A percentile compares a stretch with the other conserved stretches of the same genome.
Conservation (phyloP, 2,797 vertebrate species). For the Falco cherrug region DNA sequence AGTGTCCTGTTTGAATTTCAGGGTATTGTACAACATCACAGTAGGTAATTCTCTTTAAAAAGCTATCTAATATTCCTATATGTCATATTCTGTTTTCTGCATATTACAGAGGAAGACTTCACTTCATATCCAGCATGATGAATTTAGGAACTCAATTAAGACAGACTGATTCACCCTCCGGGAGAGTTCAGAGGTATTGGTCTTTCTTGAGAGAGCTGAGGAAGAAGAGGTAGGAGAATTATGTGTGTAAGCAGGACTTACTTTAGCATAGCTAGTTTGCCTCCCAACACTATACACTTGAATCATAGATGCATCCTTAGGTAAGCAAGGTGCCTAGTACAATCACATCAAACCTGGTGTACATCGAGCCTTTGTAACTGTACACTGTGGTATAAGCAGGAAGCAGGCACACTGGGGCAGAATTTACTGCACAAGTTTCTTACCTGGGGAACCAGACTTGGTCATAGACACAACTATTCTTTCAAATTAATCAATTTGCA, state of each 20-base stretch:
- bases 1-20: background rate
- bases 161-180: background rate
- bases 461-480: background rate
- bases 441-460: background rate
- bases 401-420: background rate
- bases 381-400: accelerated
- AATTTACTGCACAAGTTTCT: background rate
- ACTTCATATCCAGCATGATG: background rate
- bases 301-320: background rate
- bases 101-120: background rate
- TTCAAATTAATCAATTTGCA: background rate
- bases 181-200: background rate
- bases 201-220: background rate
- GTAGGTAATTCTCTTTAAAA: background rate
- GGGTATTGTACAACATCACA: background rate
- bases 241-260: background rate
- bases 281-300: background rate
- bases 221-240: background rate
- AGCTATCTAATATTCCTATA: background rate
- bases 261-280: background rate
- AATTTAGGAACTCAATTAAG: background rate
- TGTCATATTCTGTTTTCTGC: background rate
- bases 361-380: background rate
- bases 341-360: background rate
- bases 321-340: background rate